Conservation (phyloP, 2,113 vertebrate species). For the Girardinichthys multiradiatus region DNA sequence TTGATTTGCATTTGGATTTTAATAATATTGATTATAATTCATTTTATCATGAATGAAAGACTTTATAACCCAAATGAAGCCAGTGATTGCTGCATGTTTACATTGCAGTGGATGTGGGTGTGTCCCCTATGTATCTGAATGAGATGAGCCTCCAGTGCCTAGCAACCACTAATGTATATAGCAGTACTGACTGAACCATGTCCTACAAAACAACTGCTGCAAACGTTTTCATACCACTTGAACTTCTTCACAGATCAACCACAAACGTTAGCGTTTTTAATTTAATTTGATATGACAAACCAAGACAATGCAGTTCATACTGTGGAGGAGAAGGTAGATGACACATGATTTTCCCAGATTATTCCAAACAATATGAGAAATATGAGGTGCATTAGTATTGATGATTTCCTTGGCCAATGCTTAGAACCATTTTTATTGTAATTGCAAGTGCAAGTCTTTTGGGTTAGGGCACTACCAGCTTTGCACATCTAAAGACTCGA, state of each 20-base stretch:
- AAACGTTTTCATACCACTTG: background rate
- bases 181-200: slow-evolving; percentile 16
- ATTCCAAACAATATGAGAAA: too few relatives aligned
- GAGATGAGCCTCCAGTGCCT: slow-evolving; percentile 65
- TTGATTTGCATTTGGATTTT: background rate
- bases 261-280: background rate
- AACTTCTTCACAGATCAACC: too few relatives aligned
- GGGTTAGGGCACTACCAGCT: too few relatives aligned
- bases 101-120: slow-evolving; percentile 70
- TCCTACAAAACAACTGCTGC: background rate
- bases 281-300: background rate
- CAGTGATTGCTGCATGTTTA: slow-evolving; percentile 63
- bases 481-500: too few relatives aligned
- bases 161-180: slow-evolving; percentile 58
- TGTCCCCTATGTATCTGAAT: slow-evolving; percentile 56
- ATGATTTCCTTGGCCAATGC: too few relatives aligned
- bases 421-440: too few relatives aligned
- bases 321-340: background rate
- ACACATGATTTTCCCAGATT: too few relatives aligned
- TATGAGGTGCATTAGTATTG: background rate
- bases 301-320: background rate
- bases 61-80: slow-evolving; percentile 12
- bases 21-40: background rate
- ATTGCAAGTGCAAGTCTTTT: too few relatives aligned
- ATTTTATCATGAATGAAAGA: slow-evolving; percentile 8